phyloP scores from a whole-genome alignment of 1,140 invertebrate species.

The Drosophila tropicalis region DNA sequence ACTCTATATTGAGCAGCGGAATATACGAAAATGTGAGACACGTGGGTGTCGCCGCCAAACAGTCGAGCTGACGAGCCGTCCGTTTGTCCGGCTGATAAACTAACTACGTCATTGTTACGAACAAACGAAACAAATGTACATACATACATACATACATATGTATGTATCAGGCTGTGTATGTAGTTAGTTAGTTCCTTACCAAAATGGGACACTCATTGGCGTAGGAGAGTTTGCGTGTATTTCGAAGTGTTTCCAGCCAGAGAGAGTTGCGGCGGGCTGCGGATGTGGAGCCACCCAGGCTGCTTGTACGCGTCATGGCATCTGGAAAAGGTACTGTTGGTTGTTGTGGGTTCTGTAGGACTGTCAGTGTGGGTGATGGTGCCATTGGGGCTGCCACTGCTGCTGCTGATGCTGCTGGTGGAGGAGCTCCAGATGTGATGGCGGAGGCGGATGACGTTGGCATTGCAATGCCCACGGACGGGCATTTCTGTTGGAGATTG shows the following conservation, averaged over 20 bases:
- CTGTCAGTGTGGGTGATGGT: constrained; percentile 23
- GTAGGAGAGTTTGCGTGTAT: constrained; percentile 70
- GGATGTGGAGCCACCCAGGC: constrained; percentile 60
- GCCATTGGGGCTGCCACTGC: constrained; percentile 16
- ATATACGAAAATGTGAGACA: constrained; percentile 22
- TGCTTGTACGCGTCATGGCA: constrained; percentile 63
- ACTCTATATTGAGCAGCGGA: constrained; percentile 23
- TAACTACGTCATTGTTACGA: constrained; percentile 16
- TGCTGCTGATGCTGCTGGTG: not conserved
- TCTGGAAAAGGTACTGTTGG: constrained; percentile 12
- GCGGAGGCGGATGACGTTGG: constrained; percentile 50
- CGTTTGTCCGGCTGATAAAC: constrained; percentile 26
- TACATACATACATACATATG: too few relatives aligned
- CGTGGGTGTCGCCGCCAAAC: constrained; percentile 46
- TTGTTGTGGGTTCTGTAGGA: not conserved
- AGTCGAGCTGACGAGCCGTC: constrained; percentile 35
- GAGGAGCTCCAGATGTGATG: not conserved
- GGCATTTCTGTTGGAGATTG: constrained; percentile 49
- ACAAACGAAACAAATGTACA: not conserved
- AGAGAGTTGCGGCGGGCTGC: constrained; percentile 68
- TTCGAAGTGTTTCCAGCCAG: constrained; percentile 69
- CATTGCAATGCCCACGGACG: constrained; percentile 28
- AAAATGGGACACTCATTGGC: constrained; percentile 65
- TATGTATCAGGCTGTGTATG: not conserved
- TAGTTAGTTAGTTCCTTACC: constrained; percentile 46